A percentile compares a stretch with the other conserved stretches of the same genome.
These are phyloP conservation scores for Caligus rogercresseyi DNA, from an alignment of 1,140 invertebrate genomes.

Conservation along the genomic window DNA sequence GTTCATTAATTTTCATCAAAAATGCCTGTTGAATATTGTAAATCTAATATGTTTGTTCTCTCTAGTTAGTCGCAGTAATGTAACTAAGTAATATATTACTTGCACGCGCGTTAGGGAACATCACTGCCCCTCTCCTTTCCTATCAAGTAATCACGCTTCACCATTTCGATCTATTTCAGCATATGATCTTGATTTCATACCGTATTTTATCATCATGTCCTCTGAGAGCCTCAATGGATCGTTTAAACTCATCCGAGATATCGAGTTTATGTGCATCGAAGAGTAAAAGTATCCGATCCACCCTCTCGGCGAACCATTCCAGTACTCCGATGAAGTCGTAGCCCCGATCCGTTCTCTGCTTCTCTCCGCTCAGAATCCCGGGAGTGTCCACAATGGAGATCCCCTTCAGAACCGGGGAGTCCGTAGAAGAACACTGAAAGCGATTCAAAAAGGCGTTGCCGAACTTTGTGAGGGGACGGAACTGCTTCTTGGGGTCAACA, in stretches of 20 bases:
- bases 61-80: too few species aligned
- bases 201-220: slow-evolving; percentile 97
- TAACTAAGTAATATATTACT: too few species aligned
- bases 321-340: slow-evolving; percentile 97
- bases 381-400: slow-evolving; percentile 94
- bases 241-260: slow-evolving; percentile 91
- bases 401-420: slow-evolving; percentile 67
- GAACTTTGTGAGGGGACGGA: slow-evolving; percentile 82
- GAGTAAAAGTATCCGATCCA: slow-evolving; percentile 88
- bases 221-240: slow-evolving; percentile 79
- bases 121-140: too few species aligned
- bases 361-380: slow-evolving; percentile 78
- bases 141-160: too few species aligned
- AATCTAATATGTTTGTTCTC: too few species aligned
- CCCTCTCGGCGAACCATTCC: slow-evolving; percentile 96
- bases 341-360: slow-evolving; percentile 83
- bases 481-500: slow-evolving; percentile 92
- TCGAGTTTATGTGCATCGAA: slow-evolving; percentile 98
- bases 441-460: slow-evolving; percentile 94
- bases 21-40: too few species aligned
- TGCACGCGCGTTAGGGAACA: too few species aligned
- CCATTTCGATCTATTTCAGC: too few species aligned
- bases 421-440: slow-evolving; percentile 77
- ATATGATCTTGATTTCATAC: neutral
- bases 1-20: too few species aligned